Evolutionary conservation across 2,888 invertebrate genomes (phyloP), one percentile per base, ranked within the genome.

Genomic region (Andricus quercusramuli): DNA sequence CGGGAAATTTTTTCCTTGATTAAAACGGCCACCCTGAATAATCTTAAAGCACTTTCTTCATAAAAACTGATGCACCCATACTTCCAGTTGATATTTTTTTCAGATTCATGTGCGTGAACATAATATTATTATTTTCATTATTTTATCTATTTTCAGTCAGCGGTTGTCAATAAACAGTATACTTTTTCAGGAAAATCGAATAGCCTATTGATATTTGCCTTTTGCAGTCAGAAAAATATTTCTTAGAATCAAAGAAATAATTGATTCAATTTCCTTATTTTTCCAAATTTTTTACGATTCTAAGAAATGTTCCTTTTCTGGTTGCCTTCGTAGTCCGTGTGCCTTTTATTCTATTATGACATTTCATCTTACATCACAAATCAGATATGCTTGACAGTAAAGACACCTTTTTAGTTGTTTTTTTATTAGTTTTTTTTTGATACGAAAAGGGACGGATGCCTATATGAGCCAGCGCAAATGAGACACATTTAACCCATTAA

Each of bases 301-400:
- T 22, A 59, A 22, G 22, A 59, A n/a, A 59, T 3, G 1, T 22
- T 22, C 13, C 13, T n/a, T 47, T 47, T 47, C 47, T 47, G 17
- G 5, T 2, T 22, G 59, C 1, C 11, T 59, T 11, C 59, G 22
- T 59, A 22, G 13, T 13, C 59, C 11, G 59, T 59, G 22, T 22
- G 64, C 15, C 29, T 70, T 70, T 70, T 29, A 20, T 29, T 17
- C 17, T 64, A 64, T 15, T 64, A 70, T 29, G 37, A 29, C n/a
- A 74, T 56, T 37, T 74, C n/a, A 74, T 51, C 15, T 59, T 56
- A 59, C 74, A 37, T 59, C n/a, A 59, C 22, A 15, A 74, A 32
- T 74, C 29, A 8, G 74, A 74, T 74, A 56, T 74, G 56, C 29
- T 74, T 56, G 51, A 56, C 6, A 29, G 29, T 47, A 15, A n/a